Percentiles rank a stretch among this genome's conserved stretches.
phyloP scores from a whole-genome alignment of 2,113 vertebrate genomes.

The Microtus oregoni region DNA sequence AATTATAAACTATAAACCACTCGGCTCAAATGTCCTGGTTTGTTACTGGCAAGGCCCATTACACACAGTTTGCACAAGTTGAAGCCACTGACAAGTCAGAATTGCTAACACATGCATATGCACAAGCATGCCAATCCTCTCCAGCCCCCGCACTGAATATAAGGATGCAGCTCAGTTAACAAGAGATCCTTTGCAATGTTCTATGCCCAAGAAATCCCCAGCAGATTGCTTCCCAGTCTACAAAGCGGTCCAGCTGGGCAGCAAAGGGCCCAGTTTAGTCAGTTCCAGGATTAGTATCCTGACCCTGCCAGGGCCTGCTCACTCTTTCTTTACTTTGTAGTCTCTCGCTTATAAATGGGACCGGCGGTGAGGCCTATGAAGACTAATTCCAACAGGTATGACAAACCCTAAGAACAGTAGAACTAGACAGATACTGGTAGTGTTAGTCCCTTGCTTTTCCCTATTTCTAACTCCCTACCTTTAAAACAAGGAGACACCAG shows the following conservation, averaged over 20 bases:
- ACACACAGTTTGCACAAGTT: constrained; percentile 55
- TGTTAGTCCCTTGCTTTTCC: not conserved
- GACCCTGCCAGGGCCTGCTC: not conserved
- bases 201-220: not conserved
- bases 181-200: not conserved
- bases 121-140: not conserved
- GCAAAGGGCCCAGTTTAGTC: not conserved
- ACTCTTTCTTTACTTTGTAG: not conserved
- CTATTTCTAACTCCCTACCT: not conserved
- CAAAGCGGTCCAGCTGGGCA: not conserved
- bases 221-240: not conserved
- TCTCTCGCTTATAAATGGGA: constrained; percentile 19
- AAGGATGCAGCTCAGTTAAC: constrained; percentile 41
- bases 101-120: not conserved
- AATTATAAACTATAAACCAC: constrained; percentile 74
- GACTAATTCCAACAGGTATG: not conserved
- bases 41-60: constrained; percentile 64
- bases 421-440: not conserved
- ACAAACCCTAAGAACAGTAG: not conserved
- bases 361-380: not conserved
- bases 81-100: constrained; percentile 63
- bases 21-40: constrained; percentile 51
- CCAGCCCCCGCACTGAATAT: not conserved
- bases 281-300: not conserved
- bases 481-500: not conserved